phyloP scores from a whole-genome alignment of 2,797 vertebrate species.

The Pipistrellus pipistrellus region DNA sequence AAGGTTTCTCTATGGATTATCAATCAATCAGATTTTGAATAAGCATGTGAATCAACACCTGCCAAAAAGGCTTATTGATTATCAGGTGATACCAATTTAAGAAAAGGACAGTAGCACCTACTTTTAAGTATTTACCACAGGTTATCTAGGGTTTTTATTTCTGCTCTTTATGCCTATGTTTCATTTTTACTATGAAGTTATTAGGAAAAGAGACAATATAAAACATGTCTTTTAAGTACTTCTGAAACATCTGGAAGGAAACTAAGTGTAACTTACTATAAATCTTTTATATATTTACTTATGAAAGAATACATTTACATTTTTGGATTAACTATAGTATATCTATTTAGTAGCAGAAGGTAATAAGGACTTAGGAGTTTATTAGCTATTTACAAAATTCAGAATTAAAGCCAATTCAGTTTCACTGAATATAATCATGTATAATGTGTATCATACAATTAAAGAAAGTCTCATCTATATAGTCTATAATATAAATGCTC shows the following conservation, averaged over 20 bases:
- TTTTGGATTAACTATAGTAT: background rate
- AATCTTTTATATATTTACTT: background rate
- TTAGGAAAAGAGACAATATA: background rate
- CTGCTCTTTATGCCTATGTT: background rate
- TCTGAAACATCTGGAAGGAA: background rate
- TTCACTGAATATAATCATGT: background rate
- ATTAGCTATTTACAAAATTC: background rate
- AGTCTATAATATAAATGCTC: background rate
- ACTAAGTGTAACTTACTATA: background rate
- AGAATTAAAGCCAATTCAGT: background rate
- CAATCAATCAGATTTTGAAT: constrained; percentile 38
- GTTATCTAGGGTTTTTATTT: background rate
- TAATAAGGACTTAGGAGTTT: background rate
- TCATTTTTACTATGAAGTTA: background rate
- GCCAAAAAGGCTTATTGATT: background rate
- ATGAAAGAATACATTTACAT: background rate
- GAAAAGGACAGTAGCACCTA: background rate
- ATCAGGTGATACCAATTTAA: background rate
- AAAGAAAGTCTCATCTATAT: background rate
- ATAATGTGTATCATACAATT: background rate
- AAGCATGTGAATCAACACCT: background rate
- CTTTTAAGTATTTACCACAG: constrained; percentile 4
- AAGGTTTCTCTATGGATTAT: background rate
- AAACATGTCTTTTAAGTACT: background rate
- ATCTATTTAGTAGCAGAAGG: background rate